Evolutionary conservation across 2,113 vertebrate genomes (phyloP), one percentile per base, ranked within the genome.

Genomic region (Lipotes vexillifer): DNA sequence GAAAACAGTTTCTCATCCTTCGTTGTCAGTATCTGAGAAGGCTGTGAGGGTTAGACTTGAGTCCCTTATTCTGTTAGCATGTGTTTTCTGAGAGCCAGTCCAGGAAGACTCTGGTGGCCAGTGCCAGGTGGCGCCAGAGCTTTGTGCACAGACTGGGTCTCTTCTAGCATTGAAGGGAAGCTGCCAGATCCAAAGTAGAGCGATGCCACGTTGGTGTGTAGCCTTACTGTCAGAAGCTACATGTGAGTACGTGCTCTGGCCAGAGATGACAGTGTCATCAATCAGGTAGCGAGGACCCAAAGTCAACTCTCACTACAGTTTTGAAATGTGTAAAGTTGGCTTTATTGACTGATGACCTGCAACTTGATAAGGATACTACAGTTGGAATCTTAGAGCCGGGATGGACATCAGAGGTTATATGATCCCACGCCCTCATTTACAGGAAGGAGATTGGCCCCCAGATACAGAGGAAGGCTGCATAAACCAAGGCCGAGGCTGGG

Each of bases 121-220:
- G 20, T 6, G 41, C 12, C 8, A 49, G 20, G 14, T 0, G 1
- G 33, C 0, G 18, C 31, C 20, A 10, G 31, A 21, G 71, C 29
- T 9, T 4, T 5, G 0, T 1, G 44, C 5, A 5, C 11, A 23
- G 72, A 6, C 27, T 1, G 25, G 8, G 11, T 8, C 17, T 46
- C 68, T 21, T 20, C 77, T 9, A 41, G 14, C 1, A 0, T 5
- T 8, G 29, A 27, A 14, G 13, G 18, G 8, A 10, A 20, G 20
- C 3, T 0, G 1, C 2, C 1, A 18, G 1, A 3, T 6, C 59
- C 46, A 23, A 46, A 1, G 0, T 52, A 8, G 59, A 5, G 57
- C 1, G 10, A 11, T 1, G 41, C 55, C 12, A 1, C 17, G 1
- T 25, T 4, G 25, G 5, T 17, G 41, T 11, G 18, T 4, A 7